These are phyloP conservation scores for Arremon brunneinucha DNA, from an alignment of 2,797 vertebrate species.

Conservation along the genomic window DNA sequence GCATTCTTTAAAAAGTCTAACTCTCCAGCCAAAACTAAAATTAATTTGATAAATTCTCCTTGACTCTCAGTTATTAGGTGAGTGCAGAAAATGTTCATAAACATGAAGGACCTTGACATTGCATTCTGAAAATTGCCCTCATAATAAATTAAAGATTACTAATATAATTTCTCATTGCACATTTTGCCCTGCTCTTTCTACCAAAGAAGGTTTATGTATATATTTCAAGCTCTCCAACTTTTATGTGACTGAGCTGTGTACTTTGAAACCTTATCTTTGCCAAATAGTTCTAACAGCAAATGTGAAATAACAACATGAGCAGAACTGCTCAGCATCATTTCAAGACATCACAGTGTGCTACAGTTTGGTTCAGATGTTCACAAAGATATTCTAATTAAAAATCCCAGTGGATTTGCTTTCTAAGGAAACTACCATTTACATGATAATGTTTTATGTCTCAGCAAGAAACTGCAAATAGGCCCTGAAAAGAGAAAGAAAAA, in stretches of 20 bases:
- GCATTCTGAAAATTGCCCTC: slow-evolving; percentile 25
- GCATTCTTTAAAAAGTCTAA: slow-evolving; percentile 41
- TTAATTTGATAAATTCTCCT: slow-evolving; percentile 59
- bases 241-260: background rate
- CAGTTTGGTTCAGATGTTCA: slow-evolving; percentile 15
- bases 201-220: background rate
- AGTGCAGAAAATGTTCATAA: slow-evolving; percentile 42
- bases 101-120: slow-evolving; percentile 53
- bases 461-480: slow-evolving; percentile 1
- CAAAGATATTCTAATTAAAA: slow-evolving; percentile 40
- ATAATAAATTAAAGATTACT: slow-evolving; percentile 44
- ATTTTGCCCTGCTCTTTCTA: background rate
- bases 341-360: background rate
- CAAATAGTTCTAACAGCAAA: background rate
- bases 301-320: background rate
- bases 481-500: background rate
- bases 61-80: slow-evolving; percentile 54
- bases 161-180: slow-evolving; percentile 12
- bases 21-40: slow-evolving; percentile 57
- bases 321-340: background rate
- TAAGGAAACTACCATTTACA: slow-evolving; percentile 33
- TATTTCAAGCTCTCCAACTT: background rate
- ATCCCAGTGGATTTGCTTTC: slow-evolving; percentile 43
- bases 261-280: slow-evolving; percentile 2
- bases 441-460: background rate